phyloP scores from a whole-genome alignment of 2,797 vertebrate species.

The Coregonus sp. region DNA sequence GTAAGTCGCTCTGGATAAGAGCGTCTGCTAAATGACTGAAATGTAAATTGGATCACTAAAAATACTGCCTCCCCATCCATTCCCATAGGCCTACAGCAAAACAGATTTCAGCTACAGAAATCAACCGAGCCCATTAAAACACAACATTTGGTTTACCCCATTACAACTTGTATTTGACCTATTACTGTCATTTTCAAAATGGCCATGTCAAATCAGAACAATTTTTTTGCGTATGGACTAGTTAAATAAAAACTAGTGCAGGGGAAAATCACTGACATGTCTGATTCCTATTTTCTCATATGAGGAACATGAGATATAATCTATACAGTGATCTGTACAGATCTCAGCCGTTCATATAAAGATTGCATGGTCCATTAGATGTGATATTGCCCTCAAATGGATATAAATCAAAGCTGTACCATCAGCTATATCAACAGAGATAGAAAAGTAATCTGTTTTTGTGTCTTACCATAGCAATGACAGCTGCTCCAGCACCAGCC shows the following conservation, averaged over 20 bases:
- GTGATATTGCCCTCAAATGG: not conserved
- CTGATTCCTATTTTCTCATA: not conserved
- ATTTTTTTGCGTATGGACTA: not conserved
- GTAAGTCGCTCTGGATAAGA: no score
- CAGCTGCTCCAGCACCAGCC: constrained; percentile 94
- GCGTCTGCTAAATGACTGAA: no score
- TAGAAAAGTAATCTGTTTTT: not conserved
- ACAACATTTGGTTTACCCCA: no score
- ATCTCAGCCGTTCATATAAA: not conserved
- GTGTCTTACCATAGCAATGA: constrained; percentile 94
- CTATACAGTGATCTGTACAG: not conserved
- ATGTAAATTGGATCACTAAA: no score
- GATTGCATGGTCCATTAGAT: constrained; percentile 2
- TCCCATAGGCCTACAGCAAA: constrained; percentile 32
- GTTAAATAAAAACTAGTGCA: not conserved
- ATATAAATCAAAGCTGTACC: not conserved
- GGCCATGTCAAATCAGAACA: not conserved
- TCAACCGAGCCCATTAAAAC: not conserved
- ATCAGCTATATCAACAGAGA: not conserved
- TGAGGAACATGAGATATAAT: not conserved
- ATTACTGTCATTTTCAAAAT: not conserved
- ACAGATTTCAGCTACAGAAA: constrained; percentile 5
- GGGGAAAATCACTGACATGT: not conserved
- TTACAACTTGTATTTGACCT: not conserved
- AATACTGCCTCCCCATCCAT: constrained; percentile 56